Percentiles rank a stretch among this genome's conserved stretches.
Conservation (phyloP, 2,888 invertebrate species). For the Agriopis marginaria region DNA sequence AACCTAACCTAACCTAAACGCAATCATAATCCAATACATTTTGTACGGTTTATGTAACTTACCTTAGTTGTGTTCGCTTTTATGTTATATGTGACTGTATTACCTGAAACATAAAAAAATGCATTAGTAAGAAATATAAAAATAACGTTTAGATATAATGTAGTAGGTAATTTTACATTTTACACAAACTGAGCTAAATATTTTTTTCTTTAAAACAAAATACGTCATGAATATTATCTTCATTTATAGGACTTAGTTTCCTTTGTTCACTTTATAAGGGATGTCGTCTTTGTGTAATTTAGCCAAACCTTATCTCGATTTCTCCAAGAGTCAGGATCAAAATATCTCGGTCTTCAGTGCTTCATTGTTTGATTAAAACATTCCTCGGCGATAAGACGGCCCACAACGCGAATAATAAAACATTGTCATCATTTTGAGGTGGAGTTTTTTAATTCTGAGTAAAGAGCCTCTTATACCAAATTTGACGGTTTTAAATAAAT, state of each 20-base stretch:
- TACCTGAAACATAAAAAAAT: too few relatives aligned
- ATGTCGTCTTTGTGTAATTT: slow-evolving; percentile 46
- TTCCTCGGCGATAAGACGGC: slow-evolving; percentile 69
- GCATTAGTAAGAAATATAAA: too few relatives aligned
- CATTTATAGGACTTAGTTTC: neutral
- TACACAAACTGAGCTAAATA: too few relatives aligned
- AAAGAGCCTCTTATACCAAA: too few relatives aligned
- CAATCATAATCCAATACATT: neutral
- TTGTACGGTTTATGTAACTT: neutral
- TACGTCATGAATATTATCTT: neutral
- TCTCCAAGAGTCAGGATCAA: slow-evolving; percentile 59
- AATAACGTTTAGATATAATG: too few relatives aligned
- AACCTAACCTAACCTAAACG: neutral
- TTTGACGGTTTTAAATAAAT: too few relatives aligned
- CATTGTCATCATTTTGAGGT: slow-evolving; percentile 27
- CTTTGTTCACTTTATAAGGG: neutral
- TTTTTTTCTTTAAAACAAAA: too few relatives aligned
- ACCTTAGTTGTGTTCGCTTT: slow-evolving; percentile 1
- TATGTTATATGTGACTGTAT: neutral
- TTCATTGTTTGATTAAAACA: slow-evolving; percentile 73
- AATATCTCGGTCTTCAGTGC: slow-evolving; percentile 66
- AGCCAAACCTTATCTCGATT: slow-evolving; percentile 55
- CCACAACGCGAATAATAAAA: slow-evolving; percentile 39
- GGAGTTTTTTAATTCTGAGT: neutral
- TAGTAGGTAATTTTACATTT: too few relatives aligned